Evolutionary conservation across 2,113 vertebrate species (phyloP).

Genomic region (Halcyon senegalensis): DNA sequence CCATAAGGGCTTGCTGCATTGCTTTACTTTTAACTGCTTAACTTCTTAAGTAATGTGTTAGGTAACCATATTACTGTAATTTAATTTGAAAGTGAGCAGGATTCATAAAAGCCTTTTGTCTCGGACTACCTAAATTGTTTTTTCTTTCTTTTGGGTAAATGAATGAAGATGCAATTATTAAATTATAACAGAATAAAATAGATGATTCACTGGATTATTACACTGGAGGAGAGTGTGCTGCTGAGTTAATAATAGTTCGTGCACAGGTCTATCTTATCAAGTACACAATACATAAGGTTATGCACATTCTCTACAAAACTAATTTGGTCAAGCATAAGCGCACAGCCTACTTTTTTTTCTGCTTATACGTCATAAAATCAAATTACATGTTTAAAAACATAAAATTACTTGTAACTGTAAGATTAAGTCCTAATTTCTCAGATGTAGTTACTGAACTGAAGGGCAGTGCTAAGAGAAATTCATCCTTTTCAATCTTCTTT

Average conservation of each 20-base stretch:
- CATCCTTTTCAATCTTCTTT: neutral
- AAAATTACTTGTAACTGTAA: neutral
- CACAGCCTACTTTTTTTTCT: neutral
- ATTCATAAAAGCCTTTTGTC: neutral
- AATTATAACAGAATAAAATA: neutral
- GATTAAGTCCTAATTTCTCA: neutral
- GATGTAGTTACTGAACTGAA: neutral
- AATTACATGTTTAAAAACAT: neutral
- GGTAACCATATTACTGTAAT: neutral
- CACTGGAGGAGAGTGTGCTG: neutral
- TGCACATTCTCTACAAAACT: neutral
- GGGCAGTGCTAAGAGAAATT: neutral
- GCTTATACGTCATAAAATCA: neutral
- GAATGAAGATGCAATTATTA: neutral
- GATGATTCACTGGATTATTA: neutral
- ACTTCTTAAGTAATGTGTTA: neutral
- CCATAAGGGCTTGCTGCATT: accelerated
- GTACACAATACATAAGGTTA: neutral
- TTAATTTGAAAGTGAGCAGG: neutral
- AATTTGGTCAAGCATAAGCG: neutral
- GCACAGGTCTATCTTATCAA: neutral
- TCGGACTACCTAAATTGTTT: neutral
- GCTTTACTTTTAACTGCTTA: neutral
- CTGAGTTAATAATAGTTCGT: neutral
- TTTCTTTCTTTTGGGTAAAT: neutral